A percentile compares a stretch with the other conserved stretches of the same genome.
Conservation (phyloP, 2,113 vertebrate species). For the Chunga burmeisteri region DNA sequence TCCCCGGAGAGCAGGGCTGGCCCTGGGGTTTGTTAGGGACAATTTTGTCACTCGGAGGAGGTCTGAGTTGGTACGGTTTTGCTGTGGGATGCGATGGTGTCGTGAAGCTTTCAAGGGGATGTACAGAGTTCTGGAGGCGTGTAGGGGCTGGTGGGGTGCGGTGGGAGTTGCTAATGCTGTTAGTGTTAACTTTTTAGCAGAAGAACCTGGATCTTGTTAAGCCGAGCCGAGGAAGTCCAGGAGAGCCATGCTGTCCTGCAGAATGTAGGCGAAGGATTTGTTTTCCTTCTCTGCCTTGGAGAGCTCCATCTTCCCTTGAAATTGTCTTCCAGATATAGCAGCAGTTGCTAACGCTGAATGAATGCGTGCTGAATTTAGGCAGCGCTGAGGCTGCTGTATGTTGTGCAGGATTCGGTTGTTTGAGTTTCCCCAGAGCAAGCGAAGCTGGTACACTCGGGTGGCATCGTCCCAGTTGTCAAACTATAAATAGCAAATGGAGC, state of each 20-base stretch:
- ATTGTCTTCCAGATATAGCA: not conserved
- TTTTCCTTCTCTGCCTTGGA: not conserved
- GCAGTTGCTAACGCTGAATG: not conserved
- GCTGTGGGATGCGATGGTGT: not conserved
- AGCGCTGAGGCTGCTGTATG: not conserved
- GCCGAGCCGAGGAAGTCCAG: fast-evolving
- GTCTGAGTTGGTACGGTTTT: not conserved
- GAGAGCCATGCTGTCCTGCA: not conserved
- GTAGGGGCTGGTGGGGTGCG: not conserved
- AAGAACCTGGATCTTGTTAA: not conserved
- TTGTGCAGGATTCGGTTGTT: not conserved
- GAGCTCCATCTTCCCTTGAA: not conserved
- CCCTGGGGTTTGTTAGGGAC: fast-evolving
- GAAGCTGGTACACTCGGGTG: not conserved
- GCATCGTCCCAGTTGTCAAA: not conserved
- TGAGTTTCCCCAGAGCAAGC: not conserved
- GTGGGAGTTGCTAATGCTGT: not conserved
- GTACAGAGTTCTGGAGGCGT: fast-evolving
- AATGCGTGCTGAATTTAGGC: not conserved
- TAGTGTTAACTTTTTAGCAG: not conserved
- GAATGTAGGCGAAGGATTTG: not conserved
- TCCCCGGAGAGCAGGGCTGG: not conserved
- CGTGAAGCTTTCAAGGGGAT: fast-evolving
- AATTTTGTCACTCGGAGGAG: fast-evolving
- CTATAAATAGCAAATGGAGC: not conserved